Base-by-base conservation (phyloP, 2,113 vertebrate species). In the Hyperopisus bebe region DNA sequence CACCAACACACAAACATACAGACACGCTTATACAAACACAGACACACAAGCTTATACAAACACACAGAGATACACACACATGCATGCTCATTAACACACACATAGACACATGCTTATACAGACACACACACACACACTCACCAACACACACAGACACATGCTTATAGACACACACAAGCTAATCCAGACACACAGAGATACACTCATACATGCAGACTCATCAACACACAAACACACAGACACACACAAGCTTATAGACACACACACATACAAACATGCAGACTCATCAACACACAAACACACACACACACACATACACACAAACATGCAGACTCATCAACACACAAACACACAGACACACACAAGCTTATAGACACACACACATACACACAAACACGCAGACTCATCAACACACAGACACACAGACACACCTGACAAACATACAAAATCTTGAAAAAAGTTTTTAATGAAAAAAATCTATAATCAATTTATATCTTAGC, bases 391-490 rank as follows among this genome's bases (percentile, higher is more conserved):
- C 35, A 62, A 3, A 58, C 10, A 50, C 11, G 48, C 17, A 51
- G 6, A 3, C 1, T 84, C 35, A 62, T n/a, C 21, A 24, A 62
- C 44, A 82, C 50, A 88, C 44, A 24, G 31, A 62, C 44, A 82
- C 50, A 88, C 44, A 24, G 31, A 10, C 39, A 62, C n/a, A 58
- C 31, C 46, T 70, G 53, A 51, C 70, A 86, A 89, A 92, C 91
- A 92, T 88, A 93, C 89, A 86, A 86, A 44, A 6, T 70, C 87
- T 90, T n/a, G 0, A 0, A 86, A 95, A 94, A 94, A 95, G 90
- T 91, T 92, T 97, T 94, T 95, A 95, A 95, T 96, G 92, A 94
- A 94, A 89, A 89, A 89, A 92, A 84, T 93, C 95, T 94, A 96
- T 94, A 96, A 94, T 95, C 93, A 94, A 92, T 95, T 95, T 50